phyloP scores from a whole-genome alignment of 2,888 invertebrate genomes.

The Dione juno region DNA sequence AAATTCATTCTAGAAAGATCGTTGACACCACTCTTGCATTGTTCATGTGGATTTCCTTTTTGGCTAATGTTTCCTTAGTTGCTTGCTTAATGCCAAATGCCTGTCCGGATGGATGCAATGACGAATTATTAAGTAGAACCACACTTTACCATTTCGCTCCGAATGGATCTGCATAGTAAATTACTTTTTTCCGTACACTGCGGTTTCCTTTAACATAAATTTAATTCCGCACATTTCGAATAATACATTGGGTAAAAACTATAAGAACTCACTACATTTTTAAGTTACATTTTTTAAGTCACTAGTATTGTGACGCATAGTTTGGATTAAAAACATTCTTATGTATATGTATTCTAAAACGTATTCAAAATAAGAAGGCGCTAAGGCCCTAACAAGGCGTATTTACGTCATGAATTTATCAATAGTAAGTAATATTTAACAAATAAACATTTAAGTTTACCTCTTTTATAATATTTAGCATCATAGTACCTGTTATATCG shows the following conservation, averaged over 20 bases:
- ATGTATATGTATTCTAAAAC: no score
- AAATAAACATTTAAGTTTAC: constrained; percentile 1
- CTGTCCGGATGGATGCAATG: not conserved
- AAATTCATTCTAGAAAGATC: constrained; percentile 25
- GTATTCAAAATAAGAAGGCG: no score
- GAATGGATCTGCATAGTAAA: not conserved
- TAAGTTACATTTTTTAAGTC: no score
- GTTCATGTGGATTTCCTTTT: constrained; percentile 25
- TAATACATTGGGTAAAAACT: no score
- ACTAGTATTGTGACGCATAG: no score
- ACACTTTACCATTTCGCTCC: not conserved
- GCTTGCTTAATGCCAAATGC: constrained; percentile 12
- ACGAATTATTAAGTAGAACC: not conserved
- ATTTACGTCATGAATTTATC: not conserved
- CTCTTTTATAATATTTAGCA: not conserved
- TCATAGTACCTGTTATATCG: constrained; percentile 49
- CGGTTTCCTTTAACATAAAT: no score
- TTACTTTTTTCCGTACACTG: not conserved
- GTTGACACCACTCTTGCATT: constrained; percentile 26
- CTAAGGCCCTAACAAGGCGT: not conserved
- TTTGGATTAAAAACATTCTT: no score
- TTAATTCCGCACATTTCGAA: no score
- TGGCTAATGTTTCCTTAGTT: constrained; percentile 10
- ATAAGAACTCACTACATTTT: no score
- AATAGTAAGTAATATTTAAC: not conserved